Evolutionary conservation across 64 coral and sea anemone genomes (phyloP).

Genomic region (Acropora tenuis): DNA sequence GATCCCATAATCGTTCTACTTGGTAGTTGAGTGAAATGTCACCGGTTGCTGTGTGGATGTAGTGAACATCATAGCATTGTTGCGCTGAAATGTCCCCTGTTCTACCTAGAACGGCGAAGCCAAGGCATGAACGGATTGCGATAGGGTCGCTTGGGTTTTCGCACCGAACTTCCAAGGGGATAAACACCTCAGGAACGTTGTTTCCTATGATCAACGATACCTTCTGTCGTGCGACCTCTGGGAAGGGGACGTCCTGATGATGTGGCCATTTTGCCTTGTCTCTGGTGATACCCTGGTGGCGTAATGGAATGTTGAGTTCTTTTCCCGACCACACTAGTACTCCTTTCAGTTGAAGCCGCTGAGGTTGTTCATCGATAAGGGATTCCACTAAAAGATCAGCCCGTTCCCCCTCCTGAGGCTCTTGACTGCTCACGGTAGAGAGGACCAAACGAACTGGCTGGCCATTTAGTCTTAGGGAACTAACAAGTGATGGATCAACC

Average conservation of each 20-base stretch:
- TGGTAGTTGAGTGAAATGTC: background rate
- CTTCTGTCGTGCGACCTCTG: too few species aligned
- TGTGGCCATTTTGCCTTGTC: slow-evolving; percentile 7
- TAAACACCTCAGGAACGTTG: slow-evolving; percentile 57
- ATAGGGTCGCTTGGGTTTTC: slow-evolving; percentile 30
- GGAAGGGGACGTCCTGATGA: background rate
- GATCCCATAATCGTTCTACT: background rate
- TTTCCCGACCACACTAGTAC: slow-evolving; percentile 35
- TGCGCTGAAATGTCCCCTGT: background rate
- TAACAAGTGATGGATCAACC: slow-evolving; percentile 56
- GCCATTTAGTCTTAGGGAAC: slow-evolving; percentile 14
- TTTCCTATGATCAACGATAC: background rate
- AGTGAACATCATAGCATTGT: background rate
- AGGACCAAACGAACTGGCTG: background rate
- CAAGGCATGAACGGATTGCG: background rate
- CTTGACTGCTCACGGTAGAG: too few species aligned
- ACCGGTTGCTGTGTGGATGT: background rate
- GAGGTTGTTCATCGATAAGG: too few species aligned
- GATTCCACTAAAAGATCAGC: too few species aligned
- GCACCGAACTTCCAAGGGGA: slow-evolving; percentile 42
- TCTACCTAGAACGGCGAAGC: background rate
- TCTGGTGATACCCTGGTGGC: slow-evolving; percentile 19
- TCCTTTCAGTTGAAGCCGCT: background rate
- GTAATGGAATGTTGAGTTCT: slow-evolving; percentile 50
- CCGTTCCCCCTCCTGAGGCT: too few species aligned